These are phyloP conservation scores for Sitodiplosis mosellana DNA, from an alignment of 1,140 invertebrate species.

Conservation along the genomic window DNA sequence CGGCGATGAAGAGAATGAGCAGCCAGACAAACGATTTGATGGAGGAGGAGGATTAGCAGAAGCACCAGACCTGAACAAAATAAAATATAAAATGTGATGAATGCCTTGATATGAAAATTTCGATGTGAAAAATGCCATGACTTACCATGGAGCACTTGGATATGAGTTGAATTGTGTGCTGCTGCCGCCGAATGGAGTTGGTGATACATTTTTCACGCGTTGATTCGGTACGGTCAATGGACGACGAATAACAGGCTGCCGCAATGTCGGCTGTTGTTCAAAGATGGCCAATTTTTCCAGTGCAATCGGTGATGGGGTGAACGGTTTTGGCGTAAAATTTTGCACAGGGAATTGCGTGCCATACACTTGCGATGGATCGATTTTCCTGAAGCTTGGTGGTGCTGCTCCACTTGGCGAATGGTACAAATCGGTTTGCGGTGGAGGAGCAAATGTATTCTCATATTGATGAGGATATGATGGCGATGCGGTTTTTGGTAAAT, in stretches of 20 bases:
- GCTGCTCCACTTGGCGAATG: not conserved
- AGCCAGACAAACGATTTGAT: too few species aligned
- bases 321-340: conserved; percentile 9
- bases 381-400: not conserved
- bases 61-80: too few species aligned
- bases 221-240: conserved; percentile 1
- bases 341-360: not conserved
- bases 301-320: conserved; percentile 16
- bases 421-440: not conserved
- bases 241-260: conserved; percentile 6
- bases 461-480: not conserved
- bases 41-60: too few species aligned
- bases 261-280: conserved; percentile 8
- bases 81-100: too few species aligned
- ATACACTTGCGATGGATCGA: not conserved
- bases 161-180: not conserved
- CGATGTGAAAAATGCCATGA: too few species aligned
- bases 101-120: too few species aligned
- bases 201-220: conserved; percentile 11
- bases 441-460: not conserved
- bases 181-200: conserved; percentile 9
- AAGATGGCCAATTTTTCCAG: conserved; percentile 18
- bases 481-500: conserved; percentile 10
- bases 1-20: too few species aligned
- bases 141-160: not conserved